phyloP scores from a whole-genome alignment of 2,797 vertebrate genomes.

The Limnodromus scolopaceus region DNA sequence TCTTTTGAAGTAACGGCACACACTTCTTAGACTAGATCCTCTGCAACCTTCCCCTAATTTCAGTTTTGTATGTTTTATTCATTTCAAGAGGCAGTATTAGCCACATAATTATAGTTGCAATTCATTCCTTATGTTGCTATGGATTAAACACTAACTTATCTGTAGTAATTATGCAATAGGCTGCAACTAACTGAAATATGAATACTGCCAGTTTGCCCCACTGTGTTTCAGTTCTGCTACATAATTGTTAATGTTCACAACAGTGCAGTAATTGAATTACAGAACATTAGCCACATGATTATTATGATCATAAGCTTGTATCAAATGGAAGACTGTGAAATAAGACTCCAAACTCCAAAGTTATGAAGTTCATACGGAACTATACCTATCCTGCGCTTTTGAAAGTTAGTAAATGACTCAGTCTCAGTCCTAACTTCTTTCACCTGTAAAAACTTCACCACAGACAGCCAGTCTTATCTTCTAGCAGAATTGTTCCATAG shows the following conservation, averaged over 20 bases:
- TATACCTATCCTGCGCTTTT: not conserved
- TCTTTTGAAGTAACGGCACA: not conserved
- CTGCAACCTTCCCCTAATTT: conserved; percentile 5
- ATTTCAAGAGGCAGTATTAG: conserved; percentile 13
- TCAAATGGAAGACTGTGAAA: conserved; percentile 55
- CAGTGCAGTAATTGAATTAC: conserved; percentile 75
- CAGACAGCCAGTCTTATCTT: not conserved
- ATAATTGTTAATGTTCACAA: conserved; percentile 70
- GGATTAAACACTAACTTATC: conserved; percentile 60
- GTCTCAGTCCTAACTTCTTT: not conserved
- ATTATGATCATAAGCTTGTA: conserved; percentile 59
- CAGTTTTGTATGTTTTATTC: not conserved
- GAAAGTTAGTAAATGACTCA: no score
- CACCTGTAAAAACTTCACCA: not conserved
- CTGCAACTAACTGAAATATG: conserved; percentile 71
- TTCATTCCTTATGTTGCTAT: conserved; percentile 31
- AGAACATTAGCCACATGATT: conserved; percentile 75
- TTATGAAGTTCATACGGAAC: not conserved
- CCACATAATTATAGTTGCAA: conserved; percentile 46
- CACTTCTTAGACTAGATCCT: not conserved
- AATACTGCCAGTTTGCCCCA: conserved; percentile 66
- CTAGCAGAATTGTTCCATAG: not conserved
- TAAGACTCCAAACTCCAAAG: conserved; percentile 50
- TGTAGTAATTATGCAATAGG: conserved; percentile 68
- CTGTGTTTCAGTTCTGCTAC: conserved; percentile 66